Conservation (phyloP, 2,797 vertebrate species). For the Anguilla obscura region DNA sequence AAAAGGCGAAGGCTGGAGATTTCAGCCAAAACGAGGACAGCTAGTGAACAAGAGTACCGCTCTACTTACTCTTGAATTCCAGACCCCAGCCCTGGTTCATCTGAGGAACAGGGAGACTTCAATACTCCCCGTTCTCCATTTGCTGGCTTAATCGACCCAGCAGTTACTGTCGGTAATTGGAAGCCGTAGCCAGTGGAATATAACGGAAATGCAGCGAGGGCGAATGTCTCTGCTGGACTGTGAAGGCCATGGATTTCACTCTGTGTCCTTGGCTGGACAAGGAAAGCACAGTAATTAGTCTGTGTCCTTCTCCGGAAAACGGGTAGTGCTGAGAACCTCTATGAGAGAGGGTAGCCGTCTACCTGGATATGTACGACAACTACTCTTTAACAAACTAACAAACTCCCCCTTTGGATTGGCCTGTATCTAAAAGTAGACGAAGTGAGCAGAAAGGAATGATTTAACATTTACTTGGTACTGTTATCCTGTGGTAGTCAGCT, state of each 20-base stretch:
- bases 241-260: slow-evolving; percentile 13
- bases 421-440: not conserved
- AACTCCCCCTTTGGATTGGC: not conserved
- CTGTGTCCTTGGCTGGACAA: not conserved
- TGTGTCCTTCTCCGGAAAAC: slow-evolving; percentile 10
- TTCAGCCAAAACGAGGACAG: not conserved
- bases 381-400: not conserved
- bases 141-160: slow-evolving; percentile 19
- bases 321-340: not conserved
- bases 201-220: not conserved
- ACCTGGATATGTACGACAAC: not conserved
- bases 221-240: slow-evolving; percentile 11
- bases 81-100: not conserved
- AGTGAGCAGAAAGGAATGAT: not conserved
- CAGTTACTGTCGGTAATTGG: slow-evolving; percentile 18
- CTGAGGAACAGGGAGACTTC: not conserved
- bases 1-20: not conserved
- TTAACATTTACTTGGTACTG: not conserved
- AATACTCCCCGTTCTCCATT: not conserved
- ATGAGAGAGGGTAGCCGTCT: not conserved
- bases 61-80: not conserved
- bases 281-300: slow-evolving; percentile 21
- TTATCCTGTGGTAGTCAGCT: not conserved
- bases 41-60: not conserved
- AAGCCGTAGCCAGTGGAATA: not conserved